Conservation (phyloP, 1,140 invertebrate species). For the Cecropterus lyciades region DNA sequence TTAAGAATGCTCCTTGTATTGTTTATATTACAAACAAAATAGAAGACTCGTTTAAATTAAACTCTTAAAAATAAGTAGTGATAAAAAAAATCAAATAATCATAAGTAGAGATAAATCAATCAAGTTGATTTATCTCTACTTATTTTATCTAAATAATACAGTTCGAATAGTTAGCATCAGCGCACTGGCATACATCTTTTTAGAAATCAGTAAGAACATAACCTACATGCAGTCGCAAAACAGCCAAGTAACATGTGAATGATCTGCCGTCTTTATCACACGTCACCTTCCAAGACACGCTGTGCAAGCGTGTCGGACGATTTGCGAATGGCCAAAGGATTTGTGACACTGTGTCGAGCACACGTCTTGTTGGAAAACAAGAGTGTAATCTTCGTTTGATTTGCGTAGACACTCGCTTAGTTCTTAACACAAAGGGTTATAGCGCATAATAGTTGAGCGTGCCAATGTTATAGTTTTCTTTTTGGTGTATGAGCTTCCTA, state of each 20-base stretch:
- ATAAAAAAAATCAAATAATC: too few species aligned
- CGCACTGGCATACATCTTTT: constrained; percentile 18
- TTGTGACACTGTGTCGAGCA: constrained; percentile 21
- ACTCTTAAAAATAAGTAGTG: too few species aligned
- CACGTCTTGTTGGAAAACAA: constrained; percentile 35
- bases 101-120: too few species aligned
- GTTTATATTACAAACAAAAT: too few species aligned
- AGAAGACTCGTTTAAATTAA: too few species aligned
- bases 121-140: too few species aligned
- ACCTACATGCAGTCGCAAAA: constrained; percentile 37
- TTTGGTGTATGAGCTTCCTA: constrained; percentile 21
- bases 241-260: constrained; percentile 18
- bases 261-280: constrained; percentile 34
- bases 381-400: constrained; percentile 26
- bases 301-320: constrained; percentile 1
- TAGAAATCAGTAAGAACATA: constrained; percentile 37
- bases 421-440: constrained; percentile 24
- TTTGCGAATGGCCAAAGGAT: background rate
- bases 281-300: background rate
- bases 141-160: too few species aligned
- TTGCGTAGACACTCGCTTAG: constrained; percentile 12
- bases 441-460: constrained; percentile 11
- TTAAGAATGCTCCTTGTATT: too few species aligned
- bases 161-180: too few species aligned
- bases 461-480: background rate